These are phyloP conservation scores for Drosophila insularis DNA, from an alignment of 1,140 invertebrate species.

Conservation along the genomic window DNA sequence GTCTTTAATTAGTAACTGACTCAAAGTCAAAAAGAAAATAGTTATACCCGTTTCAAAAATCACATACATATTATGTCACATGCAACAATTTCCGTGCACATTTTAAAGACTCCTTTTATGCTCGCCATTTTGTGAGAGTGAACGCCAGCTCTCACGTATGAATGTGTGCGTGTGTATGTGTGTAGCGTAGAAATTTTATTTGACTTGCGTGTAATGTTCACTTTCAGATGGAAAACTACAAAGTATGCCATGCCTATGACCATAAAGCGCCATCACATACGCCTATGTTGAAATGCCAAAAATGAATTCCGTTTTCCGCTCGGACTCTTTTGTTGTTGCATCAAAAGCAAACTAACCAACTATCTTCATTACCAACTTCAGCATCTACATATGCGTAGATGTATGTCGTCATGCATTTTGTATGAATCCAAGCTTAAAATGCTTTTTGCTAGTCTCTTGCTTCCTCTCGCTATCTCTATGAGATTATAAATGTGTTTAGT, in stretches of 20 bases:
- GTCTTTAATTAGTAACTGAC: too few species aligned
- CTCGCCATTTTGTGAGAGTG: slow-evolving; percentile 65
- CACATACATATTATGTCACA: slow-evolving; percentile 55
- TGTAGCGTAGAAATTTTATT: slow-evolving; percentile 65
- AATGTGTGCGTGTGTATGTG: slow-evolving; percentile 17
- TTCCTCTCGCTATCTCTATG: slow-evolving; percentile 10
- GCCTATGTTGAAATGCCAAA: slow-evolving; percentile 41
- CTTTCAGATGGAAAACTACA: slow-evolving; percentile 32
- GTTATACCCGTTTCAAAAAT: neutral
- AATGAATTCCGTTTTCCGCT: slow-evolving; percentile 9
- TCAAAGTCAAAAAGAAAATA: neutral
- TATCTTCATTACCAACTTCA: neutral
- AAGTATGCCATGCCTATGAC: slow-evolving; percentile 45
- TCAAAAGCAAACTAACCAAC: slow-evolving; percentile 11
- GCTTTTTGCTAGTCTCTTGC: slow-evolving; percentile 42
- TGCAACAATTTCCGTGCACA: slow-evolving; percentile 75
- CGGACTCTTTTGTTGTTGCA: neutral
- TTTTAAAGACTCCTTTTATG: slow-evolving; percentile 75
- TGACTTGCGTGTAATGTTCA: slow-evolving; percentile 76
- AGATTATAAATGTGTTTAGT: slow-evolving; percentile 37
- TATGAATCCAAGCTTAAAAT: slow-evolving; percentile 53
- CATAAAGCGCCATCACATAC: slow-evolving; percentile 30
- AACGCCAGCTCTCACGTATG: slow-evolving; percentile 16
- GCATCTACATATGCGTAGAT: slow-evolving; percentile 3
- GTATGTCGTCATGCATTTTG: slow-evolving; percentile 49